These are phyloP conservation scores for Clanis bilineata DNA, from an alignment of 2,888 invertebrate species.

Conservation along the genomic window DNA sequence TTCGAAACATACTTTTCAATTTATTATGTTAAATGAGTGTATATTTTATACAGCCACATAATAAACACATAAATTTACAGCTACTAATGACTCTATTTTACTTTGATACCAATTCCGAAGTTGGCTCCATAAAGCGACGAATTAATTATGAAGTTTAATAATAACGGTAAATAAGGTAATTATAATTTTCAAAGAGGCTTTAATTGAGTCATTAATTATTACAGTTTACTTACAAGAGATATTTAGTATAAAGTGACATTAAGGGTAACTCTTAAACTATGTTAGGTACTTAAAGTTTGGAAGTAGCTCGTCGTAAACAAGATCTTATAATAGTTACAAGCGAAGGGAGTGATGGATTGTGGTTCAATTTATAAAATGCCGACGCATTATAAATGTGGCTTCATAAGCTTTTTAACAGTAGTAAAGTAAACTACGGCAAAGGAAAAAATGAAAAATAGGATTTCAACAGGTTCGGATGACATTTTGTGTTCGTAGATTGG, in stretches of 20 bases:
- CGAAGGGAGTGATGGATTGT: constrained; percentile 33
- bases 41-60: not conserved
- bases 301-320: constrained; percentile 49
- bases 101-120: constrained; percentile 3
- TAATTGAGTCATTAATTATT: constrained; percentile 14
- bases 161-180: constrained; percentile 8
- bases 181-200: constrained; percentile 5
- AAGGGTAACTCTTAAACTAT: constrained; percentile 46
- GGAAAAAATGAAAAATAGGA: too few species aligned
- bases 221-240: constrained; percentile 19
- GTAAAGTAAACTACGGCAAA: too few species aligned
- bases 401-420: too few species aligned
- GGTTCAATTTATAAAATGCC: constrained; percentile 34
- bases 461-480: too few species aligned
- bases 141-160: constrained; percentile 10
- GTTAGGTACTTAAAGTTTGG: constrained; percentile 47
- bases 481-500: too few species aligned
- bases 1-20: not conserved
- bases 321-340: constrained; percentile 50
- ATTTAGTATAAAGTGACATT: constrained; percentile 32
- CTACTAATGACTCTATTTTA: constrained; percentile 8
- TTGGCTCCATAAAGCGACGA: not conserved
- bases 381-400: not conserved
- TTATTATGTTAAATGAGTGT: not conserved
- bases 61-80: constrained; percentile 10